Percentiles rank a stretch among this genome's conserved stretches.
phyloP scores from a whole-genome alignment of 2,888 invertebrate species.

The Lasioglossum oenotherae region DNA sequence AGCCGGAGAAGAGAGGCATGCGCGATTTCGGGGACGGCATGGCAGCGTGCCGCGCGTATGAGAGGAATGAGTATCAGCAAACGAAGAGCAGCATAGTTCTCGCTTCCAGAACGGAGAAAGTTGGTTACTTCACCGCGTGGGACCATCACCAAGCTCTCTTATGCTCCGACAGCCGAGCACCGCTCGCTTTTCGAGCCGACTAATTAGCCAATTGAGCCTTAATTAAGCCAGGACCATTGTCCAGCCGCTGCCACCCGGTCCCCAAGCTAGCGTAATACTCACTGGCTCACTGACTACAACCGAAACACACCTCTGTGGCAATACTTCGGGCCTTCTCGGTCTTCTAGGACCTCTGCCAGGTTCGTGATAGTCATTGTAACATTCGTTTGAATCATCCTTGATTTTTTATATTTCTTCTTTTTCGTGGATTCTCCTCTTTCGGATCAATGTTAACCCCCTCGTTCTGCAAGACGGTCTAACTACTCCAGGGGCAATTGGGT shows the following conservation, averaged over 20 bases:
- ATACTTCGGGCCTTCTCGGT: background rate
- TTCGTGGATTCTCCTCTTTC: background rate
- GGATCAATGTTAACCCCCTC: too few species aligned
- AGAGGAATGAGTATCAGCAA: constrained; percentile 35
- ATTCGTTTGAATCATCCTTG: background rate
- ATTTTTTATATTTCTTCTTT: background rate
- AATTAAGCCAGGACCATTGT: constrained; percentile 73
- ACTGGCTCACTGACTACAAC: background rate
- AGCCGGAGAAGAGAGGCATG: constrained; percentile 3
- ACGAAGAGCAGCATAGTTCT: background rate
- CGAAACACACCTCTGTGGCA: background rate
- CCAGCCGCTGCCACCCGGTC: constrained; percentile 37
- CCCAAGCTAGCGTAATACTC: constrained; percentile 4
- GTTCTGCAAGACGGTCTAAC: too few species aligned
- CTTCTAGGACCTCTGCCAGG: background rate
- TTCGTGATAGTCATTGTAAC: background rate
- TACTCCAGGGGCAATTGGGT: background rate
- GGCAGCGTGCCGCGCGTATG: constrained; percentile 37
- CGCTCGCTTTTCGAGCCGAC: constrained; percentile 64
- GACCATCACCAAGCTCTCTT: constrained; percentile 67
- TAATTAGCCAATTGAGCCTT: constrained; percentile 80
- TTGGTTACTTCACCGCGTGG: constrained; percentile 82
- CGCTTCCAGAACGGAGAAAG: constrained; percentile 74
- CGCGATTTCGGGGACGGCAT: constrained; percentile 67
- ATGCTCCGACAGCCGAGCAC: constrained; percentile 12